A percentile compares a stretch with the other conserved stretches of the same genome.
Conservation (phyloP, 2,113 vertebrate genomes). For the Emydocephalus ijimae region DNA sequence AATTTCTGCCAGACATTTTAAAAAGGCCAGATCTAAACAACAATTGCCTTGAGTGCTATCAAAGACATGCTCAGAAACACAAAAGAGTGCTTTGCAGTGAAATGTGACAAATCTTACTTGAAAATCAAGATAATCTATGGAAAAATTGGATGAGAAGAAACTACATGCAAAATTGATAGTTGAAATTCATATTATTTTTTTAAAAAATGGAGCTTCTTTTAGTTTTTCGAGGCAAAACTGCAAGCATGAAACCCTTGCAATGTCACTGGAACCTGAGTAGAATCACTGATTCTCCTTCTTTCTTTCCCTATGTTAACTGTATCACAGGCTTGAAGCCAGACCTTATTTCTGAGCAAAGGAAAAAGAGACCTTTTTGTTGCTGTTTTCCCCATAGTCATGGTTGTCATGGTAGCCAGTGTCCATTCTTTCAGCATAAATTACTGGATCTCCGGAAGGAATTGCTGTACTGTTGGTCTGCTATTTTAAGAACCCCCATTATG, state of each 20-base stretch:
- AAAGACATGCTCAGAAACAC: constrained; percentile 29
- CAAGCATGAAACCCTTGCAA: constrained; percentile 55
- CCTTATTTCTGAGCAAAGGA: constrained; percentile 70
- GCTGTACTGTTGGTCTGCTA: constrained; percentile 71
- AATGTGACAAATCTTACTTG: constrained; percentile 34
- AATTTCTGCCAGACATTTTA: neutral
- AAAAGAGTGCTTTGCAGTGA: constrained; percentile 39
- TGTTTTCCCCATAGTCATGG: constrained; percentile 69
- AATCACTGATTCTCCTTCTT: constrained; percentile 68
- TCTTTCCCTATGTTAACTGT: constrained; percentile 67
- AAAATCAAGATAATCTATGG: constrained; percentile 30
- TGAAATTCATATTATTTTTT: too few species aligned
- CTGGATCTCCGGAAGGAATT: constrained; percentile 84
- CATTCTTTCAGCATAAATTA: constrained; percentile 78
- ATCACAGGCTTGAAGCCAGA: constrained; percentile 72
- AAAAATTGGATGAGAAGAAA: constrained; percentile 10
- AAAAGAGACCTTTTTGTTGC: constrained; percentile 79
- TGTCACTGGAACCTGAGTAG: constrained; percentile 68
- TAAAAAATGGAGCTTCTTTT: neutral
- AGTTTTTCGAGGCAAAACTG: neutral
- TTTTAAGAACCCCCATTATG: constrained; percentile 78
- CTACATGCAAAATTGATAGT: neutral
- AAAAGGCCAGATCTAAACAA: constrained; percentile 37
- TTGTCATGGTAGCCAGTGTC: constrained; percentile 72
- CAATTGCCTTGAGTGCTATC: constrained; percentile 38